Conservation (phyloP, 2,113 vertebrate genomes). For the Zosterops borbonicus region DNA sequence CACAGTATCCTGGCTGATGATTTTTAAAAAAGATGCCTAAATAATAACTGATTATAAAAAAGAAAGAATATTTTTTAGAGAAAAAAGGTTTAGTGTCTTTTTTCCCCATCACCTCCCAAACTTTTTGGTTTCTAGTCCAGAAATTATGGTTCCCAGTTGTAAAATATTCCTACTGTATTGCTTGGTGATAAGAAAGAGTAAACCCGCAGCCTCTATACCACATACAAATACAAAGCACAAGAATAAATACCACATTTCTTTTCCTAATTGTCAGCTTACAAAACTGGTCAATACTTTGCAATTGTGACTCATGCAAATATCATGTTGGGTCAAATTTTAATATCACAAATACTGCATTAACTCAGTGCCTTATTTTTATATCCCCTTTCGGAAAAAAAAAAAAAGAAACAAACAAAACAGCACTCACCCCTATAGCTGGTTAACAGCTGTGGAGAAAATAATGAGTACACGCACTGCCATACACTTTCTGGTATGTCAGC, state of each 20-base stretch:
- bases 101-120: constrained; percentile 2
- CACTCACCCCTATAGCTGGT: constrained; percentile 60
- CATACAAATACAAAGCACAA: constrained; percentile 77
- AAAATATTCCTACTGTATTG: constrained; percentile 68
- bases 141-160: constrained; percentile 64
- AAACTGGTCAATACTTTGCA: constrained; percentile 72
- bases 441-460: constrained; percentile 72
- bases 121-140: constrained; percentile 64
- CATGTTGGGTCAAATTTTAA: constrained; percentile 63
- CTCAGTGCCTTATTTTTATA: constrained; percentile 71
- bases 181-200: constrained; percentile 68
- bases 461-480: constrained; percentile 31
- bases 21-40: constrained; percentile 26
- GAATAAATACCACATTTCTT: constrained; percentile 79
- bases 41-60: neutral
- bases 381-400: constrained; percentile 75
- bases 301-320: constrained; percentile 75
- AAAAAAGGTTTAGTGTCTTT: constrained; percentile 16
- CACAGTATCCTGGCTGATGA: constrained; percentile 27
- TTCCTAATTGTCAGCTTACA: constrained; percentile 69
- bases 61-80: neutral
- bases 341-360: constrained; percentile 77
- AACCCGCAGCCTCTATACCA: constrained; percentile 69
- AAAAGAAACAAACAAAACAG: neutral
- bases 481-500: constrained; percentile 30